Conservation (phyloP, 2,888 invertebrate species). For the Andrena dorsata region DNA sequence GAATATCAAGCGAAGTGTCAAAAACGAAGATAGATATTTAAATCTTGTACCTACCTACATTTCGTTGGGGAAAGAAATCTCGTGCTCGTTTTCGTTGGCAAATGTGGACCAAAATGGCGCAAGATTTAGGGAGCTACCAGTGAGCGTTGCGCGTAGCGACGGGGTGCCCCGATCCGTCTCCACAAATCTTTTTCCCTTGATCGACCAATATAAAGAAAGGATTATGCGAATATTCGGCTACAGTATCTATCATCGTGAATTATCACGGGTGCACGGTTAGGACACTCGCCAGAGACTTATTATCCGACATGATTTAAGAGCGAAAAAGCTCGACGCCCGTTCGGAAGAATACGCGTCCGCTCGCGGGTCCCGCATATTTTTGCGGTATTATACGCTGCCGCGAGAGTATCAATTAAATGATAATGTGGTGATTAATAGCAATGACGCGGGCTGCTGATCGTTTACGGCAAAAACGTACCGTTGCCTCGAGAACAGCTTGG, state of each 20-base stretch:
- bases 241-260: slow-evolving; percentile 78
- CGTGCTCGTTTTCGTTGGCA: slow-evolving; percentile 1
- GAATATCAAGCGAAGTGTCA: background rate
- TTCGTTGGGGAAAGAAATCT: background rate
- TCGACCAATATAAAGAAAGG: slow-evolving; percentile 77
- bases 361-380: slow-evolving; percentile 45
- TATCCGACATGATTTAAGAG: slow-evolving; percentile 79
- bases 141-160: slow-evolving; percentile 73
- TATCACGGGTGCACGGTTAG: slow-evolving; percentile 77
- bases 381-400: slow-evolving; percentile 31
- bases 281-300: slow-evolving; percentile 75
- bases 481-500: slow-evolving; percentile 6
- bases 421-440: slow-evolving; percentile 55
- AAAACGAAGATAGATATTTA: background rate
- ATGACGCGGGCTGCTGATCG: slow-evolving; percentile 28
- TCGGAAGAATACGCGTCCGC: slow-evolving; percentile 30
- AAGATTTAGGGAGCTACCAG: slow-evolving; percentile 60
- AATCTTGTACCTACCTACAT: background rate
- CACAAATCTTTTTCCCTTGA: slow-evolving; percentile 77
- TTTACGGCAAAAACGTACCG: slow-evolving; percentile 19
- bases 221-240: slow-evolving; percentile 78
- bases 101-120: slow-evolving; percentile 45
- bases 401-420: slow-evolving; percentile 58
- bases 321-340: slow-evolving; percentile 21
- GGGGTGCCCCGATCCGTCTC: slow-evolving; percentile 69